A percentile compares a stretch with the other conserved stretches of the same genome.
phyloP scores from a whole-genome alignment of 2,888 invertebrate genomes.

The Spialia ferax region DNA sequence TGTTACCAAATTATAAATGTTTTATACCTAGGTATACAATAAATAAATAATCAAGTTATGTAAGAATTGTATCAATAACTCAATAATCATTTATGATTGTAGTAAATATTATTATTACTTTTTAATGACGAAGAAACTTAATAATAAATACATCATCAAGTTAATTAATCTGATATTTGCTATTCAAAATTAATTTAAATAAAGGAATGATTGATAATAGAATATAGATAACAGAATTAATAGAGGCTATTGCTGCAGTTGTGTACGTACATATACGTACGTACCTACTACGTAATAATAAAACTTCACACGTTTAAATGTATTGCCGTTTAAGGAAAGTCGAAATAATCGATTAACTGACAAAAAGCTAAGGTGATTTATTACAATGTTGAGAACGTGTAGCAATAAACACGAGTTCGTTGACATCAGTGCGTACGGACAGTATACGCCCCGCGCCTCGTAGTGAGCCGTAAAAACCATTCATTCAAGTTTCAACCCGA shows the following conservation, averaged over 20 bases:
- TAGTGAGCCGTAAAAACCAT: slow-evolving; percentile 74
- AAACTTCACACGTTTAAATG: slow-evolving; percentile 2
- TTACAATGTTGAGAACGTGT: slow-evolving; percentile 51
- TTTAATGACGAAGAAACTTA: too few species aligned
- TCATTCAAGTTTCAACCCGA: slow-evolving; percentile 67
- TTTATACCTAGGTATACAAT: too few species aligned
- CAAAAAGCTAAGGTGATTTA: slow-evolving; percentile 39
- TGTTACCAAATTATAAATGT: background rate
- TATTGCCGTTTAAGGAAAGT: slow-evolving; percentile 26
- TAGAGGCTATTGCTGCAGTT: background rate
- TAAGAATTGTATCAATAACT: too few species aligned
- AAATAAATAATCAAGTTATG: too few species aligned
- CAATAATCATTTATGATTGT: too few species aligned
- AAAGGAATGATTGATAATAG: too few species aligned
- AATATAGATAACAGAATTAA: background rate
- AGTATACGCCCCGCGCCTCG: slow-evolving; percentile 63
- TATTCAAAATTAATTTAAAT: too few species aligned
- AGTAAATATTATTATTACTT: too few species aligned
- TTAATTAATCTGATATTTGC: too few species aligned
- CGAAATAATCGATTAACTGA: slow-evolving; percentile 28
- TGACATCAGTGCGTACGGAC: slow-evolving; percentile 73
- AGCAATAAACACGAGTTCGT: slow-evolving; percentile 69
- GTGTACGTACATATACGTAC: background rate
- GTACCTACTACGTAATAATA: too few species aligned
- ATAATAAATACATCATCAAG: too few species aligned